A percentile compares a stretch with the other conserved stretches of the same genome.
Conservation (phyloP, 2,113 vertebrate genomes). For the Egretta garzetta region DNA sequence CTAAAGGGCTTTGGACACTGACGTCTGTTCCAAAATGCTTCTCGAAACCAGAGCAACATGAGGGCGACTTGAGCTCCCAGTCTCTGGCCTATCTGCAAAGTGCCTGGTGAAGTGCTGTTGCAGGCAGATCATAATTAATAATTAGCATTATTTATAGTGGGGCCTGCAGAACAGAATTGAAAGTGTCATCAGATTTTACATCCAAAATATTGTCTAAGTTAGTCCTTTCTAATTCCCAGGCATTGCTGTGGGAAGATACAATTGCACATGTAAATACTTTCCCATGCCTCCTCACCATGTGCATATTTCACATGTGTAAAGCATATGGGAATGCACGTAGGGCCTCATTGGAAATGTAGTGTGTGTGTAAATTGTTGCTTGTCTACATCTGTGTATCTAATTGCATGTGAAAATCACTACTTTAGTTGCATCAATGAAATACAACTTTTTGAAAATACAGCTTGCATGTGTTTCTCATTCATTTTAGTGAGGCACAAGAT, state of each 20-base stretch:
- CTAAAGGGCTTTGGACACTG: neutral
- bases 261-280: conserved; percentile 68
- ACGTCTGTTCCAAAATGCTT: neutral
- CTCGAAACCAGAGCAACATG: neutral
- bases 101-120: neutral
- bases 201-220: conserved; percentile 48
- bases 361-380: conserved; percentile 65
- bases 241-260: conserved; percentile 66
- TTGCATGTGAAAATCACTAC: conserved; percentile 71
- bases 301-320: conserved; percentile 43
- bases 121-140: conserved; percentile 49
- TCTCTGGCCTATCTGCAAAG: neutral
- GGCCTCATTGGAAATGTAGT: conserved; percentile 46
- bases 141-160: conserved; percentile 41
- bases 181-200: conserved; percentile 70
- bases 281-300: conserved; percentile 60
- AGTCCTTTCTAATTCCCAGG: conserved; percentile 67
- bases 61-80: neutral
- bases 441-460: conserved; percentile 58
- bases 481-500: conserved; percentile 61
- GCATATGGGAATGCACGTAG: conserved; percentile 51
- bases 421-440: conserved; percentile 59
- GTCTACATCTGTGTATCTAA: conserved; percentile 70
- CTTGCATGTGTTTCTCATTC: conserved; percentile 74
- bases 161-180: conserved; percentile 40